Evolutionary conservation across 1,140 invertebrate genomes (phyloP).

Genomic region (Riptortus pedestris): DNA sequence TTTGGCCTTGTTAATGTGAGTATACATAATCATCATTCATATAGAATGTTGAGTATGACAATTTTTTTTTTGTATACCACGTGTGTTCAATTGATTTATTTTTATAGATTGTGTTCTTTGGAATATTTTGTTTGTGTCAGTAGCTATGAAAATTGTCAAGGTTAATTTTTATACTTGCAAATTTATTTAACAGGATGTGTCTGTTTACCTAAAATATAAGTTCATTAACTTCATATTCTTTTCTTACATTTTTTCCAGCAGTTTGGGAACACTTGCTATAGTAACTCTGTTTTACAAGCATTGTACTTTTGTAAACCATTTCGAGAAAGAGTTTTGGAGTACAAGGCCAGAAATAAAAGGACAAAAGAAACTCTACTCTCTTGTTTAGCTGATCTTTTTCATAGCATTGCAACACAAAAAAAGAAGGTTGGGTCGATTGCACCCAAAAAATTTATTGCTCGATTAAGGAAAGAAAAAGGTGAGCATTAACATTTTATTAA

Average conservation of each 20-base stretch:
- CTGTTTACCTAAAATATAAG: too few species aligned
- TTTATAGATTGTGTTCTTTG: too few species aligned
- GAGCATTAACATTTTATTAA: too few species aligned
- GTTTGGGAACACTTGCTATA: slow-evolving; percentile 99
- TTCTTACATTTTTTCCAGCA: slow-evolving; percentile 44
- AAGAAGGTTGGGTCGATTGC: slow-evolving; percentile 99
- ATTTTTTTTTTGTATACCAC: too few species aligned
- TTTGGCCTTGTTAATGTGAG: slow-evolving; percentile 97
- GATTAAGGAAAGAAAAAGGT: slow-evolving; percentile 98
- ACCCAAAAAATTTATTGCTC: slow-evolving; percentile 98
- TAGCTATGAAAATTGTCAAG: too few species aligned
- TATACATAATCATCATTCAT: too few species aligned
- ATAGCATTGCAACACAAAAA: slow-evolving; percentile 98
- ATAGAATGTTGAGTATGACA: too few species aligned
- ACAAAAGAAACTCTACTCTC: slow-evolving; percentile 96
- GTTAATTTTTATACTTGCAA: too few species aligned
- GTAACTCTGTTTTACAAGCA: slow-evolving; percentile 98
- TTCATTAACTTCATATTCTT: background rate
- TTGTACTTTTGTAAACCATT: slow-evolving; percentile 98
- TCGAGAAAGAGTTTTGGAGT: slow-evolving; percentile 94
- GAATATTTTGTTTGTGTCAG: too few species aligned
- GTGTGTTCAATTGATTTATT: too few species aligned
- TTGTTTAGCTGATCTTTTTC: slow-evolving; percentile 95
- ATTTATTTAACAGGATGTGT: too few species aligned
- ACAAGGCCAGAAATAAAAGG: slow-evolving; percentile 94